These are phyloP conservation scores for Trimorus sp. DNA, from an alignment of 2,888 invertebrate species.

Conservation along the genomic window DNA sequence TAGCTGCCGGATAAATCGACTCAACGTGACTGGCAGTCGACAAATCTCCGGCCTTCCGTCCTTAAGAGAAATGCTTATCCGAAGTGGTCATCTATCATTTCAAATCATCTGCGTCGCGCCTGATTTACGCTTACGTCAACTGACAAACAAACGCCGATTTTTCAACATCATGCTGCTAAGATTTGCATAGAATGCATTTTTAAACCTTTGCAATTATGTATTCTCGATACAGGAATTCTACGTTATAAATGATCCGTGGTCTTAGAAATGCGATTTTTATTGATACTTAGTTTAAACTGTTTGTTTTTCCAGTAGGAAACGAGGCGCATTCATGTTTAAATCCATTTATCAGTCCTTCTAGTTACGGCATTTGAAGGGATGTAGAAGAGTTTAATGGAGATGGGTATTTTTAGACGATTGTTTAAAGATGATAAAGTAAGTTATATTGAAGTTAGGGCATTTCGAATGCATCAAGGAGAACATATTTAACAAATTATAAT, in stretches of 20 bases:
- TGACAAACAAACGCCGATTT: conserved; percentile 32
- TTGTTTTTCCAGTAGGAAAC: no score
- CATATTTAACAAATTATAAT: no score
- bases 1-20: conserved; percentile 76
- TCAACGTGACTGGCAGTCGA: conserved; percentile 77
- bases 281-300: not conserved
- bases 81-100: conserved; percentile 62
- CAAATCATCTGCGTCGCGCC: conserved; percentile 44
- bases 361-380: no score
- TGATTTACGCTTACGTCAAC: conserved; percentile 45
- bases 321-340: no score
- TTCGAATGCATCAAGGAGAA: no score
- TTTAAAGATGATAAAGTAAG: no score
- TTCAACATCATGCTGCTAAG: conserved; percentile 1
- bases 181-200: conserved; percentile 10
- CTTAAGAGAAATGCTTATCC: conserved; percentile 59
- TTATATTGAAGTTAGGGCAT: no score
- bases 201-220: not conserved
- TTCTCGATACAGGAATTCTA: not conserved
- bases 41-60: conserved; percentile 72
- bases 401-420: no score
- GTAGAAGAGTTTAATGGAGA: no score
- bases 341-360: no score
- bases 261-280: not conserved
- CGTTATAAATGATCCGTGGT: no score